Evolutionary conservation across 2,113 vertebrate genomes (phyloP).

Genomic region (Oxyruncus cristatus): DNA sequence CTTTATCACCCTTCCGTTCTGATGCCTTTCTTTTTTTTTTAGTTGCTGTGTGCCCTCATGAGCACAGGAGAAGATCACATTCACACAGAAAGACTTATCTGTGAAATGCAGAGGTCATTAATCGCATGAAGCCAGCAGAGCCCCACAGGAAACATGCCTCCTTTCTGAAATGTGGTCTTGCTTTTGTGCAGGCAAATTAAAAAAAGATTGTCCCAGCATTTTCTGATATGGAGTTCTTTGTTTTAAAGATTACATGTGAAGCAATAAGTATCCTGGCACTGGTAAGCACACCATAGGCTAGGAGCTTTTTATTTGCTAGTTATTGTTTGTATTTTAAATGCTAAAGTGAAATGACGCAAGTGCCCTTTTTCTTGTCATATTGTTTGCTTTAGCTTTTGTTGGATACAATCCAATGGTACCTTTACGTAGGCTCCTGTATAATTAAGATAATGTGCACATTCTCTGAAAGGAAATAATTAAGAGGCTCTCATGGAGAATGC

Average conservation of each 20-base stretch:
- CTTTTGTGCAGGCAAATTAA: background rate
- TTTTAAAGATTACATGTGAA: slow-evolving; percentile 34
- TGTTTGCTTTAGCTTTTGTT: slow-evolving; percentile 74
- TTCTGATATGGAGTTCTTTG: slow-evolving; percentile 6
- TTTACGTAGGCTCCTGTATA: slow-evolving; percentile 70
- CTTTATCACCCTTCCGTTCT: background rate
- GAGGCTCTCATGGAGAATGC: slow-evolving; percentile 8
- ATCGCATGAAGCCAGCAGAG: background rate
- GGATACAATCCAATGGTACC: slow-evolving; percentile 68
- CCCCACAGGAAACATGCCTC: background rate
- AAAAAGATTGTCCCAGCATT: background rate
- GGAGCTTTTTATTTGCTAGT: slow-evolving; percentile 70
- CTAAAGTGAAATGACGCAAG: slow-evolving; percentile 76
- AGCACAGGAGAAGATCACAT: background rate
- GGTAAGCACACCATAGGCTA: slow-evolving; percentile 39
- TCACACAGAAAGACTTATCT: background rate
- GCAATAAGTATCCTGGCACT: slow-evolving; percentile 32
- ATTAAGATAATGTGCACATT: slow-evolving; percentile 61
- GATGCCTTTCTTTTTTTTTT: background rate
- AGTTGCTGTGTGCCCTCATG: background rate
- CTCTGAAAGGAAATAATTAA: slow-evolving; percentile 63
- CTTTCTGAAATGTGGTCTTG: background rate
- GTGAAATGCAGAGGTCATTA: background rate
- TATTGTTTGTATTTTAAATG: slow-evolving; percentile 75
- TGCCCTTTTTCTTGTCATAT: slow-evolving; percentile 67